Evolutionary conservation across 2,797 vertebrate genomes (phyloP).

Genomic region (Diceros bicornis): DNA sequence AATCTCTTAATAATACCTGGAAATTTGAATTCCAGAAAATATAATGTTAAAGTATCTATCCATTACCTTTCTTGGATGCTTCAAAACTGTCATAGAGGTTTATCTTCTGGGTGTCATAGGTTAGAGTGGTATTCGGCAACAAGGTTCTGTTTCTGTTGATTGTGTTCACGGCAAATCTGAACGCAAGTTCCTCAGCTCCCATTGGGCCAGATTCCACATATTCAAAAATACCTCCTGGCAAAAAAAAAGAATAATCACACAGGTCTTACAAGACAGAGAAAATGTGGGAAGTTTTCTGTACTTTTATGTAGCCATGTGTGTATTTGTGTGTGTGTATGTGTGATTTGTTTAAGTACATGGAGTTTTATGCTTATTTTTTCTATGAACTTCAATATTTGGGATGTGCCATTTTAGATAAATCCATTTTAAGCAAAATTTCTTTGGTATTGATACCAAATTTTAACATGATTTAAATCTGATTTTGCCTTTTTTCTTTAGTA

Average conservation of each 20-base stretch:
- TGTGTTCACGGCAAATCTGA: constrained; percentile 99
- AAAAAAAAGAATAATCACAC: constrained; percentile 40
- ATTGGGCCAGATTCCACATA: constrained; percentile 98
- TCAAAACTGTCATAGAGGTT: constrained; percentile 99
- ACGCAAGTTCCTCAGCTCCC: constrained; percentile 98
- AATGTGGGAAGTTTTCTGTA: neutral
- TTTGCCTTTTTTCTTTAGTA: neutral
- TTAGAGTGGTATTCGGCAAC: constrained; percentile 98
- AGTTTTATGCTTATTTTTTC: neutral
- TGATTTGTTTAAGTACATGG: neutral
- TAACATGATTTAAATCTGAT: neutral
- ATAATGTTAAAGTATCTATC: constrained; percentile 47
- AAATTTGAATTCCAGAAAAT: constrained; percentile 42
- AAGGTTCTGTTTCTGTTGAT: constrained; percentile 99
- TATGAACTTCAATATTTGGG: neutral
- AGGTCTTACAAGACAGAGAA: constrained; percentile 61
- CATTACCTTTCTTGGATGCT: constrained; percentile 98
- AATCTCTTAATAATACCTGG: neutral
- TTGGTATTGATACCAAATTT: neutral
- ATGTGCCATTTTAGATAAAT: neutral
- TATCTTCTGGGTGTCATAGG: constrained; percentile 99
- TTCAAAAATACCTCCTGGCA: constrained; percentile 98
- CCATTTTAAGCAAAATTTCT: neutral
- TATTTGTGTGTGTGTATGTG: neutral
- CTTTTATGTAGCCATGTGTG: neutral